phyloP scores from a whole-genome alignment of 2,113 vertebrate genomes.

The Turnix velox region DNA sequence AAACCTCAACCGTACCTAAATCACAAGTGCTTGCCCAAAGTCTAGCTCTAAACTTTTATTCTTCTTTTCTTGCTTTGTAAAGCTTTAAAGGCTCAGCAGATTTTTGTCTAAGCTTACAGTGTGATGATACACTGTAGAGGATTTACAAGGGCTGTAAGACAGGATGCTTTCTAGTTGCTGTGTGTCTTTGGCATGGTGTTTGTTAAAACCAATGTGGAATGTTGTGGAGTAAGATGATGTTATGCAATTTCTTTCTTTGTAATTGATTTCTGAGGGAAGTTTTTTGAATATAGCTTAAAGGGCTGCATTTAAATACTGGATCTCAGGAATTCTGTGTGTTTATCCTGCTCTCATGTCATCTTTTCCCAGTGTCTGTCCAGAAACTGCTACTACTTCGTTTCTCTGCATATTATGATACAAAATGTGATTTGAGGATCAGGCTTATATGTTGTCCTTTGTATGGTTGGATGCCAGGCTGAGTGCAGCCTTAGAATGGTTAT shows the following conservation, averaged over 20 bases:
- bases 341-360: background rate
- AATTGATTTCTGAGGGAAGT: background rate
- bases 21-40: background rate
- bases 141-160: background rate
- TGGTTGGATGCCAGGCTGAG: background rate
- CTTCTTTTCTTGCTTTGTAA: background rate
- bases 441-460: background rate
- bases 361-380: background rate
- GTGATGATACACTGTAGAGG: background rate
- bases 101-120: background rate
- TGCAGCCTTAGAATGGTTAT: background rate
- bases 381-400: background rate
- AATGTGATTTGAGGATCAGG: background rate
- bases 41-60: background rate
- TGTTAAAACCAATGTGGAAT: background rate
- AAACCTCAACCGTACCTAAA: too few relatives aligned
- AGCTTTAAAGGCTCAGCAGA: background rate
- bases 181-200: background rate
- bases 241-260: background rate
- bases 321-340: background rate
- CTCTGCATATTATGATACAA: background rate
- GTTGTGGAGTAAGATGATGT: background rate
- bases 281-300: background rate
- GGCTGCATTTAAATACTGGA: background rate
- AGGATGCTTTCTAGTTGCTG: background rate